Conservation (phyloP, 2,797 vertebrate species). For the Cheracebus regulus region DNA sequence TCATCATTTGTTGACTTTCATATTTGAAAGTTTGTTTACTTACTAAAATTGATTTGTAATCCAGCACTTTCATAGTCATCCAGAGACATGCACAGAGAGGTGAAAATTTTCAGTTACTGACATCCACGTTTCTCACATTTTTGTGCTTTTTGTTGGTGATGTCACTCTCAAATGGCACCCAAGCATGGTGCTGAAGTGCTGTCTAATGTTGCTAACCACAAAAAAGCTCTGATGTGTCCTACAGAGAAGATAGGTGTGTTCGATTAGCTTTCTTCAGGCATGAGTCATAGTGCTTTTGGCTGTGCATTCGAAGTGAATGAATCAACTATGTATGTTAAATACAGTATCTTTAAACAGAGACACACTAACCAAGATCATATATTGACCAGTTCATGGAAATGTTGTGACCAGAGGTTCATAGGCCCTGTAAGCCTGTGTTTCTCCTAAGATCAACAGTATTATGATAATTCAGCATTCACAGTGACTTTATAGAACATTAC, state of each 20-base stretch:
- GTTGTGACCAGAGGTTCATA: too few relatives aligned
- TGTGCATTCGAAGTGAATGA: rapidly evolving
- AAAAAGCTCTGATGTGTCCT: rapidly evolving
- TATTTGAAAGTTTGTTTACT: too few relatives aligned
- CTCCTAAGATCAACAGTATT: background rate
- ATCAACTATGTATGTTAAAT: background rate
- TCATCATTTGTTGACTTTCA: rapidly evolving
- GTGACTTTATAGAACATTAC: background rate
- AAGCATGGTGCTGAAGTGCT: rapidly evolving
- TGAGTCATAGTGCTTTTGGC: rapidly evolving
- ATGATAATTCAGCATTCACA: rapidly evolving
- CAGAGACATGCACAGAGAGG: rapidly evolving
- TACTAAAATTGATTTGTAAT: too few relatives aligned
- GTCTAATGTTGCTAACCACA: too few relatives aligned
- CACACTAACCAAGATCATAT: too few relatives aligned
- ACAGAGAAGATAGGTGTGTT: background rate
- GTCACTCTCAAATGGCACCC: background rate
- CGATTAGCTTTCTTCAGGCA: rapidly evolving
- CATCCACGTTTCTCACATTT: rapidly evolving
- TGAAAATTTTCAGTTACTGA: rapidly evolving
- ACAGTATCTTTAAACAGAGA: background rate
- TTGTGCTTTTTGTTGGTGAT: background rate
- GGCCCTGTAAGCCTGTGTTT: too few relatives aligned
- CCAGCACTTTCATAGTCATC: rapidly evolving
- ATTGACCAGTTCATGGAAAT: too few relatives aligned